phyloP scores from a whole-genome alignment of 2,113 vertebrate genomes.

The Xiphias gladius region DNA sequence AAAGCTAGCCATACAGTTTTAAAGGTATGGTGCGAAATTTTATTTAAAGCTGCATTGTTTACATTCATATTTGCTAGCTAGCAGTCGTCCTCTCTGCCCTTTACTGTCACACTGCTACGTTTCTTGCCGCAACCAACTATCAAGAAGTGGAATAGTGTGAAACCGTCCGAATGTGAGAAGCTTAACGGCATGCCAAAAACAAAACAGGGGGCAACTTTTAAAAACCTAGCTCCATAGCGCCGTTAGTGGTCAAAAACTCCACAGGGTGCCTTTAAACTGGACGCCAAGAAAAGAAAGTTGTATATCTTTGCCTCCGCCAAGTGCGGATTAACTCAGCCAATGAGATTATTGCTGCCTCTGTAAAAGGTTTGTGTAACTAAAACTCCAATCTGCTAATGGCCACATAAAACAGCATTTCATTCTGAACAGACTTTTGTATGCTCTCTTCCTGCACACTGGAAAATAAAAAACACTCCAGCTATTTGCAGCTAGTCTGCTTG shows the following conservation, averaged over 20 bases:
- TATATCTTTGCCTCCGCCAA: not conserved
- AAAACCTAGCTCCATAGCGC: not conserved
- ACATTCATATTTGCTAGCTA: no score
- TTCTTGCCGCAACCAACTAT: not conserved
- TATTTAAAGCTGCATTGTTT: no score
- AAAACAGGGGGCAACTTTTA: not conserved
- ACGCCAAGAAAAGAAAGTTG: not conserved
- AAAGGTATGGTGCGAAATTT: not conserved
- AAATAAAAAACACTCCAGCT: conserved; percentile 31
- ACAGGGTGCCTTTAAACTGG: not conserved
- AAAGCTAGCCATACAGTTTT: not conserved
- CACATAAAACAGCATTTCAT: conserved; percentile 63
- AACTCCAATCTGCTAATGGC: conserved; percentile 70
- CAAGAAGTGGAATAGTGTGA: not conserved
- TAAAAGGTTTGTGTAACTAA: conserved; percentile 62
- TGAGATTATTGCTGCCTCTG: conserved; percentile 38
- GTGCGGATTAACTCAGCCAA: conserved; percentile 15
- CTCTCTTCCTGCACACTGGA: conserved; percentile 41
- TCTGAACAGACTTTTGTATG: conserved; percentile 43
- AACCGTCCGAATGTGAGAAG: no score
- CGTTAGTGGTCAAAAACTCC: not conserved
- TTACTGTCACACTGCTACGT: no score
- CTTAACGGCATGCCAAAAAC: not conserved
- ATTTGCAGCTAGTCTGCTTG: conserved; percentile 63
- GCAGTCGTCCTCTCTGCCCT: no score